Evolutionary conservation across 2,797 vertebrate genomes (phyloP).

Genomic region (Alca torda): DNA sequence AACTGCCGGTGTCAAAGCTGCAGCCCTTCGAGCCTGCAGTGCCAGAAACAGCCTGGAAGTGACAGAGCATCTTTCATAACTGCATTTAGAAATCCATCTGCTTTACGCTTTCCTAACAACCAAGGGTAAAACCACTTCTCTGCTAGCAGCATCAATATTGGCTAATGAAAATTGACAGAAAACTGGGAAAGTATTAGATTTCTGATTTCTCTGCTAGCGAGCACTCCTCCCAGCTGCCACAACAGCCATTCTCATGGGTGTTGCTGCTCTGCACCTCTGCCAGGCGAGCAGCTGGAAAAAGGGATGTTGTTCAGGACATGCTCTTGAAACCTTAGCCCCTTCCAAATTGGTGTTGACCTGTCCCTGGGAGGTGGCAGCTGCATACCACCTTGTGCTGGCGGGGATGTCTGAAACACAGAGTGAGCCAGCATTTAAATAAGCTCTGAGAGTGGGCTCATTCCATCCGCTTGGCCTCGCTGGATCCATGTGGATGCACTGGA

Average conservation of each 20-base stretch:
- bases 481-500: rapidly evolving
- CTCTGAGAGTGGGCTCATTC: not conserved
- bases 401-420: not conserved
- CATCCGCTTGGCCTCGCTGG: not conserved
- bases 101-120: not conserved
- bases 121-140: not conserved
- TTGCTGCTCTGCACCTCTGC: not conserved
- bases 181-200: not conserved
- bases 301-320: not conserved
- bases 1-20: not conserved
- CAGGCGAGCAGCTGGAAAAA: not conserved
- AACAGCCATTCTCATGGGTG: not conserved
- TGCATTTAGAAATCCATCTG: not conserved
- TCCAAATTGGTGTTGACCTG: not conserved
- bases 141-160: not conserved
- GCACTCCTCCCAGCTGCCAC: not conserved
- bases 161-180: not conserved
- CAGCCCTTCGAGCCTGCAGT: not conserved
- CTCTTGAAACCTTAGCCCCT: not conserved
- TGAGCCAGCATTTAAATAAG: not conserved
- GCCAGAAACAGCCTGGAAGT: not conserved
- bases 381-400: not conserved
- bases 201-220: not conserved
- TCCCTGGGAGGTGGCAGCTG: not conserved
- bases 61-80: not conserved